These are phyloP conservation scores for Drosophila mojavensis DNA, from an alignment of 1,140 invertebrate species.

Conservation along the genomic window DNA sequence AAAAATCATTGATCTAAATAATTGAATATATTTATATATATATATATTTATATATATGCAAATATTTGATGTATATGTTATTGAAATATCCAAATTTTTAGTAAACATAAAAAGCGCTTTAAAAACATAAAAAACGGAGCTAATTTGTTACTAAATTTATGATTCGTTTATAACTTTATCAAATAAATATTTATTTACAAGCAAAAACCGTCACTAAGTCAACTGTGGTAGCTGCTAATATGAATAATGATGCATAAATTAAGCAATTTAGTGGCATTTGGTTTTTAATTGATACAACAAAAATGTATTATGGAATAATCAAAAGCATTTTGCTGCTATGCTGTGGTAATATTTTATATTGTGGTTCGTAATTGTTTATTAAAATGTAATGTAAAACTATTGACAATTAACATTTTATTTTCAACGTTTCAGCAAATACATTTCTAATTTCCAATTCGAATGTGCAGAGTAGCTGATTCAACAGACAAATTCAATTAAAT, in stretches of 20 bases:
- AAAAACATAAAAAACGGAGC: slow-evolving; percentile 16
- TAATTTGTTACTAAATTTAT: slow-evolving; percentile 53
- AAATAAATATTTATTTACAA: slow-evolving; percentile 17
- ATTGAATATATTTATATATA: too few relatives aligned
- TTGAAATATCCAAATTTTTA: too few relatives aligned
- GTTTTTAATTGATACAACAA: slow-evolving; percentile 63
- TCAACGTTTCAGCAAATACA: background rate
- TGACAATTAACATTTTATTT: slow-evolving; percentile 17
- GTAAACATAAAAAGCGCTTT: slow-evolving; percentile 1
- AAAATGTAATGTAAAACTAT: too few relatives aligned
- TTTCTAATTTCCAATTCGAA: too few relatives aligned
- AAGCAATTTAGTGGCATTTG: slow-evolving; percentile 46
- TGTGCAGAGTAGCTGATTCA: slow-evolving; percentile 16
- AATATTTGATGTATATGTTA: too few relatives aligned
- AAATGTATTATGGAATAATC: slow-evolving; percentile 51
- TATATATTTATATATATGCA: too few relatives aligned
- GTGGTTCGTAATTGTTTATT: too few relatives aligned
- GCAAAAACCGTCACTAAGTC: slow-evolving; percentile 22
- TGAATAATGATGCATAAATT: slow-evolving; percentile 58
- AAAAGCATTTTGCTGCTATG: slow-evolving; percentile 28
- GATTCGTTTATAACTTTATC: slow-evolving; percentile 7
- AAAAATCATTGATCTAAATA: too few relatives aligned
- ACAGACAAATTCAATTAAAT: slow-evolving; percentile 68
- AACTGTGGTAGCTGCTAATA: slow-evolving; percentile 16
- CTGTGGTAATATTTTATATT: background rate